Percentiles rank a stretch among this genome's conserved stretches.
Evolutionary conservation across 2,888 invertebrate genomes (phyloP).

Genomic region (Hyposoter dolosus): DNA sequence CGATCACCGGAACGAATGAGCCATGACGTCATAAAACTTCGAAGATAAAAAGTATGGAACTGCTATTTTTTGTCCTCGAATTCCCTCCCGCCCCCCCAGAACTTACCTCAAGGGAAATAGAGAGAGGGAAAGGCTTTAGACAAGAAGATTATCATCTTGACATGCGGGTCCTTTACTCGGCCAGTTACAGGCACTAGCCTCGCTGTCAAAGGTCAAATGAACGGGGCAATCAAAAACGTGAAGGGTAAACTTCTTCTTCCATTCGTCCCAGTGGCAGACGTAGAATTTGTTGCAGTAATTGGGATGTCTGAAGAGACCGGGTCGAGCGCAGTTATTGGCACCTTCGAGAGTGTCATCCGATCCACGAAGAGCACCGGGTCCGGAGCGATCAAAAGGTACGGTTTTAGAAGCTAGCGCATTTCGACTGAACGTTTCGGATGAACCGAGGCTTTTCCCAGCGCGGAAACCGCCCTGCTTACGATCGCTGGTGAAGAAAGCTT

Average conservation of each 20-base stretch:
- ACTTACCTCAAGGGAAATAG: conserved; percentile 24
- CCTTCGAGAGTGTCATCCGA: conserved; percentile 85
- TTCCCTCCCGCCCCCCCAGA: background rate
- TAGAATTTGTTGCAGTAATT: conserved; percentile 93
- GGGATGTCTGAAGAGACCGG: conserved; percentile 88
- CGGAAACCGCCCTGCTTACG: conserved; percentile 56
- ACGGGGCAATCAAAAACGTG: conserved; percentile 93
- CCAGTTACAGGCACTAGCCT: conserved; percentile 93
- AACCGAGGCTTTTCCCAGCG: conserved; percentile 67
- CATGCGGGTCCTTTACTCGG: conserved; percentile 93
- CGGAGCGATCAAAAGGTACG: conserved; percentile 87
- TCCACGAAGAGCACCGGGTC: conserved; percentile 87
- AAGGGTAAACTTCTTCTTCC: conserved; percentile 90
- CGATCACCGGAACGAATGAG: conserved; percentile 31
- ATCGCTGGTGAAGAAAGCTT: conserved; percentile 41
- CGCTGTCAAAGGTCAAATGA: conserved; percentile 91
- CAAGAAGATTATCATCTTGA: conserved; percentile 89
- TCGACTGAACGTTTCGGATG: conserved; percentile 54
- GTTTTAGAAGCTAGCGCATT: conserved; percentile 76
- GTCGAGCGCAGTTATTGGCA: conserved; percentile 85
- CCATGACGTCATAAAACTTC: conserved; percentile 8
- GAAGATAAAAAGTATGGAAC: background rate
- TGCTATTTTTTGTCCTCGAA: background rate
- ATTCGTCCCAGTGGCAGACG: conserved; percentile 92
- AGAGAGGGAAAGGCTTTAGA: conserved; percentile 79